Percentiles rank a stretch among this genome's conserved stretches.
Conservation (phyloP, 2,888 invertebrate species). For the Melieria crassipennis region DNA sequence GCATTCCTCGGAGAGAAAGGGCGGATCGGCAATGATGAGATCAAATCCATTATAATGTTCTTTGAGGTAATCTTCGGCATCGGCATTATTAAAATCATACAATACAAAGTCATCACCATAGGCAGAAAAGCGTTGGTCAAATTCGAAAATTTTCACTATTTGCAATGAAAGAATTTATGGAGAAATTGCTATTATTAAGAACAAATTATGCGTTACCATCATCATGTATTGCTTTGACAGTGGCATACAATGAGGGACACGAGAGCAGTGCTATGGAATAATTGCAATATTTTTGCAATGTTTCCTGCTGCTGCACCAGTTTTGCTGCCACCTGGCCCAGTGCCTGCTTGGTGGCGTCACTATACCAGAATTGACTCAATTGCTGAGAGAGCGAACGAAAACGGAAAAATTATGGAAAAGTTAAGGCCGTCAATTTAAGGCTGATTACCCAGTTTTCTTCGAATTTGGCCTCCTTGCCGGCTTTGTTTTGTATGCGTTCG, state of each 20-base stretch:
- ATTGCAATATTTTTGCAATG: not conserved
- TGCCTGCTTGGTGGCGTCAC: conserved; percentile 77
- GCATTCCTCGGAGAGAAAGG: conserved; percentile 94
- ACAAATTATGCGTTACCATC: conserved; percentile 47
- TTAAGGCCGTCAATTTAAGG: not conserved
- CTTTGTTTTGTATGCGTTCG: conserved; percentile 56
- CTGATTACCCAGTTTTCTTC: conserved; percentile 83
- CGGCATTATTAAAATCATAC: conserved; percentile 90
- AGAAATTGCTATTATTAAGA: not conserved
- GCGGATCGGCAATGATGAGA: conserved; percentile 92
- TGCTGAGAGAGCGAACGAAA: conserved; percentile 72
- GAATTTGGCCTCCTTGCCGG: conserved; percentile 68
- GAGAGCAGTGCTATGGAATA: conserved; percentile 82
- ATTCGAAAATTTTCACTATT: conserved; percentile 83
- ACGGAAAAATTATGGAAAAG: not conserved
- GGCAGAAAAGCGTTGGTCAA: conserved; percentile 82
- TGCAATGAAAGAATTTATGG: conserved; percentile 41
- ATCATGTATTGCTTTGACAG: conserved; percentile 68
- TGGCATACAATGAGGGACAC: conserved; percentile 85
- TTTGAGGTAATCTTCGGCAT: conserved; percentile 71
- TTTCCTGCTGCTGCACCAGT: conserved; percentile 46
- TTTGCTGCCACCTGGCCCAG: conserved; percentile 76
- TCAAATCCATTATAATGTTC: conserved; percentile 71
- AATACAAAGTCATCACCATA: conserved; percentile 82
- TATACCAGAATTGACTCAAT: conserved; percentile 98